Base-by-base conservation (phyloP, 1,140 invertebrate species). In the Bactericera cockerelli region DNA sequence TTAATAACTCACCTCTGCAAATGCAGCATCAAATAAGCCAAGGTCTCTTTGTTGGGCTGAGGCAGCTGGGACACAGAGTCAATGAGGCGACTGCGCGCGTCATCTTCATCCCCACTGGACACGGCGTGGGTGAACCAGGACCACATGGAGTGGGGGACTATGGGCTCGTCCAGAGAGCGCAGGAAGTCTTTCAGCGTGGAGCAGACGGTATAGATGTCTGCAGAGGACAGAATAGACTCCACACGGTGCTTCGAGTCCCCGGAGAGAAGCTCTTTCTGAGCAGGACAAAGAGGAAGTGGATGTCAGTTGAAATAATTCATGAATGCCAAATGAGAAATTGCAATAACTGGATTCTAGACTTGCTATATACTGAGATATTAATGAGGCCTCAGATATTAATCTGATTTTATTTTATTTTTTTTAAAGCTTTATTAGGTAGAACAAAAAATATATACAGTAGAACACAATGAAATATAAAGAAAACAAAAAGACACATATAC, bases 101-200 rank as follows among this genome's bases (percentile, higher is more conserved):
- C 78, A 22, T 75, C 72, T 64, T 75, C 74, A 38, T 63, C 58
- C 39, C 53, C 28, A 22, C 53, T 59, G 25, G 53, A 36, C 54
- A 81, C 75, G 11, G 87, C 87, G n/a, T 77, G 71, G 6, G 82
- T 79, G 71, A 95, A 93, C 63, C 87, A 83, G 1, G 73, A 70
- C 83, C 87, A 88, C 10, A 86, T 72, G 10, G 77, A 72, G 49
- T 77, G 76, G 1, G 89, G 87, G 16, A 94, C 79, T 2, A 97
- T 70, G 1, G 93, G 87, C 67, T 96, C 92, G 61, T 81, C 80
- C 14, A 94, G 70, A 4, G 76, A 77, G 33, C 87, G 77, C 19
- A 95, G 72, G 72, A 95, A 96, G 70, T 89, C 83, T 72, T 94
- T 95, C 0, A 95, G 72, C 57, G 82, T 85, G 14, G 88, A 84